These are phyloP conservation scores for Tetragonisca angustula DNA, from an alignment of 2,888 invertebrate species.

Conservation along the genomic window DNA sequence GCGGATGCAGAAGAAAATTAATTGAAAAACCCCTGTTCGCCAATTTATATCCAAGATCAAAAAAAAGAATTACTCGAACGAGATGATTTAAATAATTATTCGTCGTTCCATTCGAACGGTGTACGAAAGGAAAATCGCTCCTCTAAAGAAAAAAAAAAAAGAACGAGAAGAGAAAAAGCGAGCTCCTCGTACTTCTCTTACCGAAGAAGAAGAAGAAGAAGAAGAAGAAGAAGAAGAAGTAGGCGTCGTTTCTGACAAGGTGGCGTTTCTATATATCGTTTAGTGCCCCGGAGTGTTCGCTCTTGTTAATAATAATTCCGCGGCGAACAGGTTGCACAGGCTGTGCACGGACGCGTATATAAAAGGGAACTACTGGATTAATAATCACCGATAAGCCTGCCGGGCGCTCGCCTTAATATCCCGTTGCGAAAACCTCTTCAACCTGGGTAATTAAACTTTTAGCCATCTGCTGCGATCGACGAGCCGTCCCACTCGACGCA, in stretches of 20 bases:
- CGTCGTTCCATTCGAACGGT: no score
- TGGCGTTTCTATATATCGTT: slow-evolving; percentile 63
- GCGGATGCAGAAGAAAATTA: no score
- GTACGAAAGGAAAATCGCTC: no score
- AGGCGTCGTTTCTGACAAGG: slow-evolving; percentile 3
- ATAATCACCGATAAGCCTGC: slow-evolving; percentile 62
- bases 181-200: no score
- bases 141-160: no score
- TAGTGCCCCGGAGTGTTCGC: slow-evolving; percentile 44
- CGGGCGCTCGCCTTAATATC: slow-evolving; percentile 39
- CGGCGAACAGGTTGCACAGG: slow-evolving; percentile 59
- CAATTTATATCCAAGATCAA: no score
- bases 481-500: not conserved
- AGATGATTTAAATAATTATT: no score
- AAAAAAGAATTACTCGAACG: no score
- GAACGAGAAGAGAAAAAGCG: no score
- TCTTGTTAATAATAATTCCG: slow-evolving; percentile 65
- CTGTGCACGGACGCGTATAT: slow-evolving; percentile 45
- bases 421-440: slow-evolving; percentile 23
- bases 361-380: slow-evolving; percentile 67
- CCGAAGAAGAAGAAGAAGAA: no score
- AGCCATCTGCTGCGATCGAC: not conserved
- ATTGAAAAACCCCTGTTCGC: no score
- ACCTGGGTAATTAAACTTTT: slow-evolving; percentile 31
- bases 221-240: no score